A percentile compares a stretch with the other conserved stretches of the same genome.
phyloP scores from a whole-genome alignment of 2,888 invertebrate species.

The Bugula neritina region DNA sequence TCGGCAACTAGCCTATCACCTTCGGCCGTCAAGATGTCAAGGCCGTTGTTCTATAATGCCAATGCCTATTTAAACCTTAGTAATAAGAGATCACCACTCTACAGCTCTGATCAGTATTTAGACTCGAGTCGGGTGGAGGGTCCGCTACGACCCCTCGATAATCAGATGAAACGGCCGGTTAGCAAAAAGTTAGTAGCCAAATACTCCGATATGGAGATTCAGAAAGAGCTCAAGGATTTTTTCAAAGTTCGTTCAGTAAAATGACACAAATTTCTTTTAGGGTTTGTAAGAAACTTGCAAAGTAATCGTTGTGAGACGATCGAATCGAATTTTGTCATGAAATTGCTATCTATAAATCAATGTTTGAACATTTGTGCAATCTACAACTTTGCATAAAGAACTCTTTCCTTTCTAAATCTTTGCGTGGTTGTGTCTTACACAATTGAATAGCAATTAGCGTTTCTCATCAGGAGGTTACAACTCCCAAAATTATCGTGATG shows the following conservation, averaged over 20 bases:
- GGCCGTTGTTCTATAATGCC: neutral
- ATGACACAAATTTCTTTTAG: too few relatives aligned
- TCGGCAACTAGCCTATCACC: neutral
- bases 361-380: too few relatives aligned
- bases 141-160: conserved; percentile 1
- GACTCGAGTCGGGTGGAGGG: neutral
- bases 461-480: too few relatives aligned
- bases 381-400: too few relatives aligned
- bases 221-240: conserved; percentile 17
- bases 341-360: too few relatives aligned
- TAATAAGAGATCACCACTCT: neutral
- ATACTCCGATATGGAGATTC: conserved; percentile 24
- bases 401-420: too few relatives aligned
- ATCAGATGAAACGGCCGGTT: neutral
- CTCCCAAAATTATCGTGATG: too few relatives aligned
- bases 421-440: too few relatives aligned
- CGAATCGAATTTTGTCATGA: too few relatives aligned
- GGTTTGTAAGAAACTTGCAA: too few relatives aligned
- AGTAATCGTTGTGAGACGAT: too few relatives aligned
- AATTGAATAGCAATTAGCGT: too few relatives aligned
- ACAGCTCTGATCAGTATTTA: conserved; percentile 9
- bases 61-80: conserved; percentile 10
- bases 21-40: neutral
- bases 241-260: conserved; percentile 19
- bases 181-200: conserved; percentile 15